phyloP scores from a whole-genome alignment of 2,888 invertebrate species.

The Pyrgus malvae region DNA sequence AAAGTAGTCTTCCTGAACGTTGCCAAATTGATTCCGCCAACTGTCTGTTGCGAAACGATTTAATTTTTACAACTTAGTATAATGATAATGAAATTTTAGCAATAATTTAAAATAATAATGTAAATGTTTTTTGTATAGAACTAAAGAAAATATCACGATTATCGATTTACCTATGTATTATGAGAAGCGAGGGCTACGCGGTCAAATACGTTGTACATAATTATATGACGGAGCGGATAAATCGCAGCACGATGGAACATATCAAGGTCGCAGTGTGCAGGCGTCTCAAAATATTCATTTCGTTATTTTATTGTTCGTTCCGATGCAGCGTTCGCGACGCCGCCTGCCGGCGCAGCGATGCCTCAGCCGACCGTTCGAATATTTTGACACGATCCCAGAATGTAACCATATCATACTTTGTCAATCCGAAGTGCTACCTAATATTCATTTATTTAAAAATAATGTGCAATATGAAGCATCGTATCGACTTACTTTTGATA shows the following conservation, averaged over 20 bases:
- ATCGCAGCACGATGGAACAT: constrained; percentile 54
- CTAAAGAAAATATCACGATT: constrained; percentile 59
- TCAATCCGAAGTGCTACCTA: constrained; percentile 45
- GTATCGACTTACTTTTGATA: constrained; percentile 73
- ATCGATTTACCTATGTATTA: constrained; percentile 57
- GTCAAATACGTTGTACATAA: constrained; percentile 62
- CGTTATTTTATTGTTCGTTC: constrained; percentile 34
- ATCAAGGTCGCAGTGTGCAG: constrained; percentile 51
- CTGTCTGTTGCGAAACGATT: constrained; percentile 75
- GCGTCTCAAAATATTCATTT: constrained; percentile 49
- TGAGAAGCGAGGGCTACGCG: constrained; percentile 47
- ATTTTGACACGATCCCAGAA: constrained; percentile 39
- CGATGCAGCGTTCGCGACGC: not conserved
- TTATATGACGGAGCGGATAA: constrained; percentile 46
- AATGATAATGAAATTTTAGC: constrained; percentile 79
- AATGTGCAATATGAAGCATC: constrained; percentile 73
- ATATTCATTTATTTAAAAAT: constrained; percentile 47
- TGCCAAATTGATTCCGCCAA: constrained; percentile 80
- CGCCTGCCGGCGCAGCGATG: not conserved
- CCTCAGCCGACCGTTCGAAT: constrained; percentile 36
- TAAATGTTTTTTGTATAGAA: constrained; percentile 80
- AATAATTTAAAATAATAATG: constrained; percentile 75
- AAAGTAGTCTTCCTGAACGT: constrained; percentile 81
- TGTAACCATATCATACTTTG: constrained; percentile 48
- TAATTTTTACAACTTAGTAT: constrained; percentile 69